Percentiles rank a stretch among this genome's conserved stretches.
phyloP scores from a whole-genome alignment of 2,888 invertebrate genomes.

The Anorthoa munda region DNA sequence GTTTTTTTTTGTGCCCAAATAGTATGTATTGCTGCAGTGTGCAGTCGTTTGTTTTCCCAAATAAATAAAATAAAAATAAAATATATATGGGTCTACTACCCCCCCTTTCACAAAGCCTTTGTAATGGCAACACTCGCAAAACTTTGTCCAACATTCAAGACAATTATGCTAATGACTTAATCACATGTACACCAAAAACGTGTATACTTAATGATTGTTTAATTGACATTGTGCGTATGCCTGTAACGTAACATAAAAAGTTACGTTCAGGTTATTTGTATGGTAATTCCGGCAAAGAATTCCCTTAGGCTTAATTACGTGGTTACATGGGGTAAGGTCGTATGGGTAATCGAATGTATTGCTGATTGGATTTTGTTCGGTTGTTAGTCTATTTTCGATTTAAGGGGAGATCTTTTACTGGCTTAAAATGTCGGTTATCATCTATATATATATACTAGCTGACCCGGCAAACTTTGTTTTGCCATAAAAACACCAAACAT shows the following conservation, averaged over 20 bases:
- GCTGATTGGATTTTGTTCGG: not conserved
- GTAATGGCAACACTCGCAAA: conserved; percentile 37
- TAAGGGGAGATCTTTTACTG: not conserved
- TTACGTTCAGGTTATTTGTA: conserved; percentile 46
- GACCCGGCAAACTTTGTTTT: too few relatives aligned
- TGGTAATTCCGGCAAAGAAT: conserved; percentile 25
- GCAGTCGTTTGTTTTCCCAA: too few relatives aligned
- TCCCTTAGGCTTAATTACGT: conserved; percentile 26
- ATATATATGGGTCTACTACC: too few relatives aligned
- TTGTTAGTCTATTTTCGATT: conserved; percentile 15
- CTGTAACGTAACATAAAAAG: conserved; percentile 40
- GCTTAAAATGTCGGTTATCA: not conserved
- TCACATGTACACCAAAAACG: conserved; percentile 33
- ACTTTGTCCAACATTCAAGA: conserved; percentile 33
- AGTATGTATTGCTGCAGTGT: too few relatives aligned
- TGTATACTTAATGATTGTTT: conserved; percentile 45
- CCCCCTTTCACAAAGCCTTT: not conserved
- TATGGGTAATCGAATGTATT: conserved; percentile 5
- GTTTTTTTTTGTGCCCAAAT: too few relatives aligned
- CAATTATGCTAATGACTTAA: conserved; percentile 48
- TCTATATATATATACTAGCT: too few relatives aligned
- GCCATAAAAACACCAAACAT: too few relatives aligned
- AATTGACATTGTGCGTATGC: conserved; percentile 37
- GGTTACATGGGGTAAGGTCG: conserved; percentile 1
- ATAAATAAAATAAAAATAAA: too few relatives aligned